Base-by-base conservation (phyloP, 1,140 invertebrate species). In the Drosophila lacteicornis region DNA sequence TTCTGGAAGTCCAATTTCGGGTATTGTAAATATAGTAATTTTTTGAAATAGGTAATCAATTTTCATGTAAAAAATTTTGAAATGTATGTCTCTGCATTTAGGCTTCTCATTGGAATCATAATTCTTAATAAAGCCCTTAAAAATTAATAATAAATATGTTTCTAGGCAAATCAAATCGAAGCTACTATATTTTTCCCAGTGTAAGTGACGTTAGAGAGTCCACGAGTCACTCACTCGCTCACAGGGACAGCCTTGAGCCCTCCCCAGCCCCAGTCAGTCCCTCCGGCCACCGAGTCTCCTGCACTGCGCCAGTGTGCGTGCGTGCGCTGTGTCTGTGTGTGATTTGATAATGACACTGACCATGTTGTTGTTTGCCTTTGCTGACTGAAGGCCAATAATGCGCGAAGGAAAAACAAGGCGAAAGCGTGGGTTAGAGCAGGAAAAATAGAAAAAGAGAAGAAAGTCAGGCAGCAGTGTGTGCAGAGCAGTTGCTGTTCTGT, bases 301-400 rank as follows among this genome's bases (percentile, higher is more conserved):
- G 75, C 43, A 62, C 45, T 63, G 51, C 42, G 43, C 45, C 36
- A 38, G 51, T 75, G 33, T 59, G 42, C 58, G 33, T 25, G 56
- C 22, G 30, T 68, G 46, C 47, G 57, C 51, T 62, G 45, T 67
- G 33, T 53, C 66, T 78, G 66, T 79, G 75, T 46, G 59, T 79
- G 71, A 74, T 76, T 83, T 83, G 81, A 83, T 83, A 83, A 83
- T 83, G 81, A 83, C 81, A 83, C 80, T 82, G 76, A 75, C 60
- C 62, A 73, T 82, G 75, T 82, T 82, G 60, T 82, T 82, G 56
- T 75, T 67, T 80, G 43, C 30, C 27, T 43, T 62, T 70, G 65
- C 59, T 57, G 61, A 65, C 33, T 57, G 61, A 80, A 71, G 68
- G 67, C 69, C 77, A 63, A 61, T 75, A 67, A 74, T 40, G 62